Conservation (phyloP, 2,797 vertebrate genomes). For the Characodon lateralis region DNA sequence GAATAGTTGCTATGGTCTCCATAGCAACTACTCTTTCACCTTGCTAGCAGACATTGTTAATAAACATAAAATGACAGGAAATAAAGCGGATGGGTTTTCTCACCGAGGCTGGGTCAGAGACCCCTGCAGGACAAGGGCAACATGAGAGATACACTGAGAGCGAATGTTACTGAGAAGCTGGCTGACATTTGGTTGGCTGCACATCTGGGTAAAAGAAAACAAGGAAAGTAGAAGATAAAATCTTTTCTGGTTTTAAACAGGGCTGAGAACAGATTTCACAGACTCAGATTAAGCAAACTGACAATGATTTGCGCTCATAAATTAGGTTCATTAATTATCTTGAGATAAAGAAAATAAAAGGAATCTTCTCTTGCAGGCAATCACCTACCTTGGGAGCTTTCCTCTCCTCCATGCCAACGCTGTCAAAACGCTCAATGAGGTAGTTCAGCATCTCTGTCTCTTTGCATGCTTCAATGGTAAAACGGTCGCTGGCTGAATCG, state of each 20-base stretch:
- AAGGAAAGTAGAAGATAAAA: conserved; percentile 4
- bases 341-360: neutral
- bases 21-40: conserved; percentile 61
- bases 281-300: neutral
- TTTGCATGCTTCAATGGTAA: conserved; percentile 96
- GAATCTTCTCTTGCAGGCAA: neutral
- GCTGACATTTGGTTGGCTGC: conserved; percentile 96
- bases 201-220: conserved; percentile 83
- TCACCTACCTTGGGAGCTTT: conserved; percentile 94
- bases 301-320: neutral
- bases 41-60: conserved; percentile 24
- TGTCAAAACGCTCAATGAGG: conserved; percentile 99
- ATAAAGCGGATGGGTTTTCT: conserved; percentile 27
- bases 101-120: conserved; percentile 95
- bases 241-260: neutral
- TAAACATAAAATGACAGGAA: neutral
- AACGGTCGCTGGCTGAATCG: conserved; percentile 92
- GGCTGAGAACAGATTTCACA: neutral
- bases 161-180: conserved; percentile 99
- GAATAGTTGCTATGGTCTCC: conserved; percentile 66
- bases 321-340: neutral
- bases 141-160: conserved; percentile 98
- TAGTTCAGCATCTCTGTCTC: conserved; percentile 99
- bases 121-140: conserved; percentile 94
- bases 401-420: conserved; percentile 98